Evolutionary conservation across 2,113 vertebrate species (phyloP), one percentile per base, ranked within the genome.

Genomic region (Recurvirostra avosetta): DNA sequence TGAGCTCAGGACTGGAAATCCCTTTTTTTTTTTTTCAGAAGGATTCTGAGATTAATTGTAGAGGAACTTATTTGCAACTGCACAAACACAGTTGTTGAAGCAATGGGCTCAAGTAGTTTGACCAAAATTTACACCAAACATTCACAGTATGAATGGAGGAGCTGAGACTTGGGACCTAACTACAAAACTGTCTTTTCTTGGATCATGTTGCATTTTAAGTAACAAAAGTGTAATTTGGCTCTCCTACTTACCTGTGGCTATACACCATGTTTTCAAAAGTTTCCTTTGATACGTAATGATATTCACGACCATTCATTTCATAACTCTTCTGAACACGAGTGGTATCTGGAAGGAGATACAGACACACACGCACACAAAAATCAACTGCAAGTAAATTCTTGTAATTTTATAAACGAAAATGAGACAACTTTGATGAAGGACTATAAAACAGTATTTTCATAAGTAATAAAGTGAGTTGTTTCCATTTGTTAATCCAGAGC

Each of bases 241-340:
- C 14, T 90, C 26, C 62, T 70, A 29, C 47, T 82, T 93, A 99
- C 99, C 98, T 99, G 97, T 99, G 98, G 94, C 98, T 99, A 26
- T 98, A 98, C 13, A 99, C 95, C 98, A 99, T 99, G 91, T 97
- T 99, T 98, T 99, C 99, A 96, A 99, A 99, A 52, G 98, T 97
- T 95, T 99, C 99, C 70, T 98, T 98, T 41, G 98, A 98, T 92
- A 99, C 97, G n/a, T 99, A 99, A 92, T 99, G 98, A 98, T 99
- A 99, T 68, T 99, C 99, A 94, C 99, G 98, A 15, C 99, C 99
- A 19, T 98, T 98, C 81, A 99, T 98, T 98, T 99, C 99, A 41
- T 99, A 99, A 83, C 97, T 99, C 97, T 98, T 99, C 83, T 98
- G 98, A 41, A 98, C 94, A 90, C 99, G 98, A 55, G 99, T 99